Evolutionary conservation across 1,140 invertebrate species (phyloP).

Genomic region (Contarinia nasturtii): DNA sequence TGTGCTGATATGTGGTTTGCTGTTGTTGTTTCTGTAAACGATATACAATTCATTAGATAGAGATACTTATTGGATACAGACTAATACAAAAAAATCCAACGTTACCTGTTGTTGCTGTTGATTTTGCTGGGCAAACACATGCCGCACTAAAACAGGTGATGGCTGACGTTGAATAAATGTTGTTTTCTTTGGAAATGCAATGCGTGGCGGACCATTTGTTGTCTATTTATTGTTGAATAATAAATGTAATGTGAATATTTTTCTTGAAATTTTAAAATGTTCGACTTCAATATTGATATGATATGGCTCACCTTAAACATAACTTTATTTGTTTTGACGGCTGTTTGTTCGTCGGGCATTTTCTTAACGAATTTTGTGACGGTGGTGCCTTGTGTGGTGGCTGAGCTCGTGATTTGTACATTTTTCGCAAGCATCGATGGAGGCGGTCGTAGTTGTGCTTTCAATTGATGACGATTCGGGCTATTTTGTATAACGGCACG

Average conservation of each 20-base stretch:
- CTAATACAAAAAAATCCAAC: no score
- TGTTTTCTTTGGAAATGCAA: constrained; percentile 20
- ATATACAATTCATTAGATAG: no score
- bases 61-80: no score
- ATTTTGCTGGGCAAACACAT: constrained; percentile 10
- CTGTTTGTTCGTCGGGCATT: constrained; percentile 10
- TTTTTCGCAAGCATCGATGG: constrained; percentile 39
- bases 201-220: constrained; percentile 9
- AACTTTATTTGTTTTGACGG: constrained; percentile 11
- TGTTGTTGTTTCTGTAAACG: constrained; percentile 3
- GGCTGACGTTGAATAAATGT: constrained; percentile 22
- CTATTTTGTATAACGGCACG: constrained; percentile 87
- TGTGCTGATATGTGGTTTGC: neutral
- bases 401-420: neutral
- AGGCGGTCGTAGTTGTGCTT: constrained; percentile 63
- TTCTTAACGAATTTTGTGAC: no score
- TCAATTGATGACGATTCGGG: constrained; percentile 70
- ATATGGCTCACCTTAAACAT: constrained; percentile 21
- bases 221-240: constrained; percentile 16
- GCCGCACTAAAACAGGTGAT: constrained; percentile 18
- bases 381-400: no score
- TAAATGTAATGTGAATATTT: no score
- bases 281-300: neutral
- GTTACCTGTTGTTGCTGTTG: no score
- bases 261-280: no score